Evolutionary conservation across 2,113 vertebrate genomes (phyloP).

Genomic region (Pleuronectes platessa): DNA sequence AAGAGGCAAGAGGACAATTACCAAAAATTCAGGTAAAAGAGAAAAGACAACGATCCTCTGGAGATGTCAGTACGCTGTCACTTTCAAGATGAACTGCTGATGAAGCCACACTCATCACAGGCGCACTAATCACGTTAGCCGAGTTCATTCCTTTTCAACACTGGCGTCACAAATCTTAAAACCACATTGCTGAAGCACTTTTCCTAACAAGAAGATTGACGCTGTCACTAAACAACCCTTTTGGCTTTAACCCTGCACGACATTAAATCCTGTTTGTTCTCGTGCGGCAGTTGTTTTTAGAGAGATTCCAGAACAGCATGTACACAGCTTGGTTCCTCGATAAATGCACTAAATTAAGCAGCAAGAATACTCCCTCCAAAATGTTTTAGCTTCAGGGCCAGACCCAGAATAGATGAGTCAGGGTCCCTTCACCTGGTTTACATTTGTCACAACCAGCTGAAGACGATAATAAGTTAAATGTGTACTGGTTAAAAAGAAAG

Average conservation of each 20-base stretch:
- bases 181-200: background rate
- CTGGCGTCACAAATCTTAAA: background rate
- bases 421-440: background rate
- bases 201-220: background rate
- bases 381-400: background rate
- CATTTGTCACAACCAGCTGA: background rate
- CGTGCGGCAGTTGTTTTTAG: background rate
- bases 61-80: background rate
- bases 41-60: background rate
- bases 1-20: slow-evolving; percentile 67
- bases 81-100: no score
- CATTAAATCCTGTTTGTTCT: background rate
- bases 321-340: background rate
- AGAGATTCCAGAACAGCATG: background rate
- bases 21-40: slow-evolving; percentile 73
- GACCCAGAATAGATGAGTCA: no score
- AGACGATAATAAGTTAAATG: no score
- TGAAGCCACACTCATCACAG: background rate
- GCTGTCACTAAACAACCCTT: background rate
- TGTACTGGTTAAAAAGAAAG: background rate
- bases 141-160: background rate
- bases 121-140: background rate
- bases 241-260: background rate
- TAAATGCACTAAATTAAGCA: background rate
- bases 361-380: background rate